Evolutionary conservation across 2,888 invertebrate species (phyloP), one percentile per base, ranked within the genome.

Genomic region (Tigriopus californicus): DNA sequence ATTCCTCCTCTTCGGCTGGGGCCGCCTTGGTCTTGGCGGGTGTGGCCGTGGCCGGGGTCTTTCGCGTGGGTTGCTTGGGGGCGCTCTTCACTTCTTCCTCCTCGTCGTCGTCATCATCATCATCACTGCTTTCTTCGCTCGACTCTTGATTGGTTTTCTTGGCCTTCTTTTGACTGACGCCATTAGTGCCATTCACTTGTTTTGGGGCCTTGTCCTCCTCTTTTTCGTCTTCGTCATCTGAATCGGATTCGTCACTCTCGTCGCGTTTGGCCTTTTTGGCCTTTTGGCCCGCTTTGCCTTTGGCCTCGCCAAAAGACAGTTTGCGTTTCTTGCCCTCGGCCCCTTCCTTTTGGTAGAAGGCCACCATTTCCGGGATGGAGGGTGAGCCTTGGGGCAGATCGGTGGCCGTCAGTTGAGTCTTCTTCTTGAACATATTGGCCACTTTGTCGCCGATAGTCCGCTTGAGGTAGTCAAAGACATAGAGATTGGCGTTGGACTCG

Each of bases 401-500:
- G 3, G 15, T 12, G 22, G 22, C 20, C 22, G 15, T 22, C 11
- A 46, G 22, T n/a, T 46, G 18, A 12, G 22, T 22, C 5, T 24
- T 15, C 22, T 46, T 56, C 56, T 56, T 56, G 22, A 56, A 56
- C 22, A 24, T 5, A 5, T 56, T 46, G 56, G 56, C 56, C 20
- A 56, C 8, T 15, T 56, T 56, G 46, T 42, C 20, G 4, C 46
- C 42, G 12, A 56, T 33, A 6, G 56, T 24, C 20, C 33, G 25
- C 22, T 42, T 56, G 24, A 56, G 56, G 56, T 56, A 56, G 44
- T 46, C 44, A 22, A 22, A 56, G 56, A 56, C 56, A 15, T 24
- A 20, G 12, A 22, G 44, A 20, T 56, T 56, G 22, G 46, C n/a
- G n/a, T 42, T 46, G 11, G 56, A n/a, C 18, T 13, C 22, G n/a